Conservation (phyloP, 2,113 vertebrate genomes). For the Thermophis baileyi region DNA sequence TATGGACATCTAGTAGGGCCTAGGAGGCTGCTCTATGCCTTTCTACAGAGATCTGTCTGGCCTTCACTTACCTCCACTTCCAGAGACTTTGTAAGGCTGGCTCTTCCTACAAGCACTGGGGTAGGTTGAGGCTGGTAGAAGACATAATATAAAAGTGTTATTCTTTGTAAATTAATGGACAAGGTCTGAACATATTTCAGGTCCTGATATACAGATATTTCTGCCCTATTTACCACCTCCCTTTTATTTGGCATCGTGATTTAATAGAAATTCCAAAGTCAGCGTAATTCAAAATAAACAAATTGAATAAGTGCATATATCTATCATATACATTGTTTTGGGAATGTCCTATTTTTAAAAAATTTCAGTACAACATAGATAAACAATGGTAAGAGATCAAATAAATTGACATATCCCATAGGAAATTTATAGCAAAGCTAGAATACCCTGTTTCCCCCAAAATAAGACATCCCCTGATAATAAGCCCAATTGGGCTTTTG, state of each 20-base stretch:
- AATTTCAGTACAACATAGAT: not conserved
- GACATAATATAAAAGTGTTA: slow-evolving; percentile 20
- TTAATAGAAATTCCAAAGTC: not conserved
- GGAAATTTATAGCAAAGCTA: not conserved
- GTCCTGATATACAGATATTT: not conserved
- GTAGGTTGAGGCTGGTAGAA: not conserved
- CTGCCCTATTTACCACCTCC: not conserved
- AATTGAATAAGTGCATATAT: not conserved
- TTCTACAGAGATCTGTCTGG: not conserved
- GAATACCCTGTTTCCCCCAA: no score
- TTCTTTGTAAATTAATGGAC: not conserved
- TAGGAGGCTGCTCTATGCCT: not conserved
- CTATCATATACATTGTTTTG: not conserved
- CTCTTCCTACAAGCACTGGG: not conserved
- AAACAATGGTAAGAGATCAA: not conserved
- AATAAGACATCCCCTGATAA: no score
- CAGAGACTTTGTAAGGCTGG: not conserved
- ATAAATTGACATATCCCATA: not conserved
- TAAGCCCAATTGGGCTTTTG: no score
- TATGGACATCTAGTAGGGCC: not conserved
- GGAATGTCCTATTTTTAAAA: not conserved
- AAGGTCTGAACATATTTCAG: not conserved
- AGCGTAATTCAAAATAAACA: not conserved
- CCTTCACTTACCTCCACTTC: not conserved
- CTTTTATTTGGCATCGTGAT: not conserved